A percentile compares a stretch with the other conserved stretches of the same genome.
Evolutionary conservation across 2,888 invertebrate genomes (phyloP).

Genomic region (Seira sanloemensis): DNA sequence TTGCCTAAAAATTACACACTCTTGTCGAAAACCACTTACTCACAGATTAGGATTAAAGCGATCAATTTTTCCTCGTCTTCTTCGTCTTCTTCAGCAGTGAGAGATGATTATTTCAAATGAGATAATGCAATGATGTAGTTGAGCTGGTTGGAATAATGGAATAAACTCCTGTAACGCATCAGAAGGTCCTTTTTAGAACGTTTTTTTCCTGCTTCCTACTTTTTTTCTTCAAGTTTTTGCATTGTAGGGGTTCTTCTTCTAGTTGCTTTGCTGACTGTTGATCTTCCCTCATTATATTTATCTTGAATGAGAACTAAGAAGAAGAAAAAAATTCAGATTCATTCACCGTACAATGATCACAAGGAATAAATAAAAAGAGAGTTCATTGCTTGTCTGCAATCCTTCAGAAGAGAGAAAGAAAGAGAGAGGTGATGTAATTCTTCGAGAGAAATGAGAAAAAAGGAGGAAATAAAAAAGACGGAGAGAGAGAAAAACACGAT

Average conservation of each 20-base stretch:
- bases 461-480: constrained; percentile 20
- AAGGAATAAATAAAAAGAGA: not conserved
- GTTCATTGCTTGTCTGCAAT: not conserved
- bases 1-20: no score
- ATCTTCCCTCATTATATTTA: not conserved
- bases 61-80: no score
- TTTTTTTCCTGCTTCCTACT: not conserved
- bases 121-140: no score
- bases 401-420: not conserved
- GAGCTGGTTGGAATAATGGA: not conserved
- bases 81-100: no score
- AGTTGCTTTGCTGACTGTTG: not conserved
- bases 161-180: constrained; percentile 43
- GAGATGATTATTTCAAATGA: no score
- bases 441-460: constrained; percentile 21
- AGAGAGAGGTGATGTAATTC: not conserved
- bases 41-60: no score
- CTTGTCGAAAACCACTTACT: no score
- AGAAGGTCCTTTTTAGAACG: constrained; percentile 23
- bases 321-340: constrained; percentile 21
- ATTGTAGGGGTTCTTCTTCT: not conserved
- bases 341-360: not conserved
- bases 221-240: no score
- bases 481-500: not conserved
- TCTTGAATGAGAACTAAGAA: not conserved